Percentiles rank a stretch among this genome's conserved stretches.
Conservation (phyloP, 2,797 vertebrate genomes). For the Malacoctenus gilli region DNA sequence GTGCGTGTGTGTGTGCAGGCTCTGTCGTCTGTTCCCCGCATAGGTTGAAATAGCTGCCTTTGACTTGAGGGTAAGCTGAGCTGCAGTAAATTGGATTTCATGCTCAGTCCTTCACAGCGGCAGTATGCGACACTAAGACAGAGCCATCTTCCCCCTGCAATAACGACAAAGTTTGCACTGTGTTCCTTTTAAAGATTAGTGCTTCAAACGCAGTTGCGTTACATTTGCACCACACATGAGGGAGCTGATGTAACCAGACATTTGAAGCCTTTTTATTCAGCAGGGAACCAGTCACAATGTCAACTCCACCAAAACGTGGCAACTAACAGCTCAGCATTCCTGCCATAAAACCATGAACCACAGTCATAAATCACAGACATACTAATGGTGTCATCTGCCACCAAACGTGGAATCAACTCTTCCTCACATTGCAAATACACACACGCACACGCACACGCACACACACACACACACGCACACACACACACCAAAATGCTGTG, state of each 20-base stretch:
- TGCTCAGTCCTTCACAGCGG: conserved; percentile 70
- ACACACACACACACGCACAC: conserved; percentile 29
- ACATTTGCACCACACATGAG: conserved; percentile 1
- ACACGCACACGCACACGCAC: too few species aligned
- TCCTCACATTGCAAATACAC: conserved; percentile 19
- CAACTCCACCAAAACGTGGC: conserved; percentile 18
- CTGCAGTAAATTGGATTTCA: conserved; percentile 79
- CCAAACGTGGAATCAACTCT: conserved; percentile 25
- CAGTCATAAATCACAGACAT: conserved; percentile 24
- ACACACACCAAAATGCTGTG: conserved; percentile 17
- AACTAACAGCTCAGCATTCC: conserved; percentile 26
- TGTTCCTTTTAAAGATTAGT: conserved; percentile 43
- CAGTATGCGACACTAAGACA: conserved; percentile 66
- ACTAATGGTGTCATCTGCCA: conserved; percentile 27
- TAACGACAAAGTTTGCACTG: conserved; percentile 50
- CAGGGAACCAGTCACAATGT: conserved; percentile 10
- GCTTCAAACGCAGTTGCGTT: conserved; percentile 19
- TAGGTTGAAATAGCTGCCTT: conserved; percentile 67
- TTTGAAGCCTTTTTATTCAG: conserved; percentile 17
- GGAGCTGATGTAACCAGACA: conserved; percentile 16
- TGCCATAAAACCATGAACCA: conserved; percentile 17
- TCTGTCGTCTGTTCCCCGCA: conserved; percentile 41
- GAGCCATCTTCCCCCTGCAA: conserved; percentile 55
- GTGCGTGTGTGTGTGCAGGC: conserved; percentile 30
- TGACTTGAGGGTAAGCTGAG: conserved; percentile 74